Conservation (phyloP, 2,888 invertebrate species). For the Chloromyia formosa region DNA sequence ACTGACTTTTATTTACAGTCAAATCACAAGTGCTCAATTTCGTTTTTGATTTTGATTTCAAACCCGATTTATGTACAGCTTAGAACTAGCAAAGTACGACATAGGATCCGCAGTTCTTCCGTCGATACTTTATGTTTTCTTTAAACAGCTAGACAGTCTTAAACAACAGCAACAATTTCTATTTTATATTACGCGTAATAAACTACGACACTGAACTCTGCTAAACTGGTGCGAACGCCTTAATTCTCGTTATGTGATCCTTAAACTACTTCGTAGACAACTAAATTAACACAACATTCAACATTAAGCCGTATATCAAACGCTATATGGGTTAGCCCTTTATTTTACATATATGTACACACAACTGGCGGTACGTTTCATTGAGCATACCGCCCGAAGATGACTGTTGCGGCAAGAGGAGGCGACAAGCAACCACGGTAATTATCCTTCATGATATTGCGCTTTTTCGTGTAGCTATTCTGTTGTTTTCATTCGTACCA, state of each 20-base stretch:
- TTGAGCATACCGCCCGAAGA: conserved; percentile 12
- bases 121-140: neutral
- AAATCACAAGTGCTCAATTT: conserved; percentile 56
- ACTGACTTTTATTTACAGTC: conserved; percentile 53
- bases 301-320: conserved; percentile 39
- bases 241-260: conserved; percentile 10
- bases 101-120: conserved; percentile 3
- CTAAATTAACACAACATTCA: conserved; percentile 37
- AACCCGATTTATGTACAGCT: conserved; percentile 52
- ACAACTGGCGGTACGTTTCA: conserved; percentile 6
- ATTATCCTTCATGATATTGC: conserved; percentile 6
- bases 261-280: conserved; percentile 8
- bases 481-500: neutral
- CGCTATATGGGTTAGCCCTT: conserved; percentile 10
- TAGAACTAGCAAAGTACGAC: conserved; percentile 36
- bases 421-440: neutral
- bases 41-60: conserved; percentile 51
- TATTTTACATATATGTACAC: conserved; percentile 34
- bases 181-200: neutral
- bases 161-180: conserved; percentile 25
- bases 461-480: neutral
- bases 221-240: neutral
- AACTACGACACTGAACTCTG: conserved; percentile 23
- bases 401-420: neutral
- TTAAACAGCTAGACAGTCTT: conserved; percentile 13